Evolutionary conservation across 2,888 invertebrate species (phyloP).

Genomic region (Serrognathus titanus): DNA sequence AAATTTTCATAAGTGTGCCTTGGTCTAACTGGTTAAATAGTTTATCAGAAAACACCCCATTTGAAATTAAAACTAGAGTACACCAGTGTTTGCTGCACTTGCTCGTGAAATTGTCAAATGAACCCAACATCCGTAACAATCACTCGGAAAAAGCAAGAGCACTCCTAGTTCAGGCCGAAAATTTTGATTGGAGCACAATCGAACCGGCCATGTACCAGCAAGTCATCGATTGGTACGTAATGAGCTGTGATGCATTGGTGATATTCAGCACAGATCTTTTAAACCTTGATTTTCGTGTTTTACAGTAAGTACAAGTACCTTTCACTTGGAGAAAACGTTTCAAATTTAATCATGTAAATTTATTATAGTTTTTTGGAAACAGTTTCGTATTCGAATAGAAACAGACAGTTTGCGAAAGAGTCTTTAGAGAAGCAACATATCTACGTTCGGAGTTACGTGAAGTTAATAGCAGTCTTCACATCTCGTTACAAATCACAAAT

Average conservation of each 20-base stretch:
- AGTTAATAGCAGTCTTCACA: conserved; percentile 56
- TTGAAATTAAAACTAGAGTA: conserved; percentile 48
- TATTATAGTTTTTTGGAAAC: conserved; percentile 56
- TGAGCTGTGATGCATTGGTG: conserved; percentile 68
- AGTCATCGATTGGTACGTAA: conserved; percentile 71
- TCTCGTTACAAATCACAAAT: conserved; percentile 54
- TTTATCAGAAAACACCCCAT: conserved; percentile 45
- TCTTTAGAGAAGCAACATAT: conserved; percentile 56
- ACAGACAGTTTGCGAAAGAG: conserved; percentile 29
- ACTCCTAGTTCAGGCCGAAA: conserved; percentile 58
- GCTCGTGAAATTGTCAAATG: conserved; percentile 69
- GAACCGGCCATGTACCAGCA: conserved; percentile 61
- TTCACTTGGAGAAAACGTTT: background rate
- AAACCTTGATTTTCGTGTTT: conserved; percentile 57
- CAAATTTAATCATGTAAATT: background rate
- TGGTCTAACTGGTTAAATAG: conserved; percentile 64
- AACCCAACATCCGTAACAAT: conserved; percentile 60
- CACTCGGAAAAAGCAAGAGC: conserved; percentile 50
- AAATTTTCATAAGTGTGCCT: conserved; percentile 64
- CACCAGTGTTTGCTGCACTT: conserved; percentile 64
- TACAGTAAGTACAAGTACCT: conserved; percentile 58
- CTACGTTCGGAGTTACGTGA: conserved; percentile 59
- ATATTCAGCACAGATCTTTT: conserved; percentile 56
- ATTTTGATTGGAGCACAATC: conserved; percentile 64
- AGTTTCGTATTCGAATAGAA: conserved; percentile 57